Evolutionary conservation across 2,113 vertebrate genomes (phyloP).

Genomic region (Ochotona princeps): DNA sequence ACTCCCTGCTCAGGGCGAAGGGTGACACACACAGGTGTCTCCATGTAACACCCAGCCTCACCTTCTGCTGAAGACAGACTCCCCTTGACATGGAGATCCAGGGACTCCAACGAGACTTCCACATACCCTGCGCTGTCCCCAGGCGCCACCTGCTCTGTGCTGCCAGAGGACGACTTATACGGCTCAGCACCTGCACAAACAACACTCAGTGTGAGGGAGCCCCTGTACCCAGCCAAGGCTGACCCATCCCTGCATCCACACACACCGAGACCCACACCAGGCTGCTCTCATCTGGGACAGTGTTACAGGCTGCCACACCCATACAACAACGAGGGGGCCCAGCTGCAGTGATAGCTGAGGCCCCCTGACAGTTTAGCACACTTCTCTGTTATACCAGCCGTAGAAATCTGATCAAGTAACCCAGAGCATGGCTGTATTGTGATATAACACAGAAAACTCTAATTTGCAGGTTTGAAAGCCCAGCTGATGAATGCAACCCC

Average conservation of each 20-base stretch:
- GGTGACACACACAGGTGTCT: no score
- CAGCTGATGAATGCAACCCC: neutral
- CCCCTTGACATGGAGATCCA: conserved; percentile 93
- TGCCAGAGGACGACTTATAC: conserved; percentile 84
- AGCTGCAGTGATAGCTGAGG: no score
- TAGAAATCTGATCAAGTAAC: neutral
- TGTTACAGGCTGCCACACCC: no score
- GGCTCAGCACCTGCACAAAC: conserved; percentile 82
- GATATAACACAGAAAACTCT: neutral
- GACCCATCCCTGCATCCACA: neutral
- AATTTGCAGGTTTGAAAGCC: neutral
- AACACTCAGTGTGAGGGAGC: neutral
- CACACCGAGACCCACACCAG: neutral
- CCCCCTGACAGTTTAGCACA: no score
- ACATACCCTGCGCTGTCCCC: conserved; percentile 91
- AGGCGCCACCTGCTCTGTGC: conserved; percentile 77
- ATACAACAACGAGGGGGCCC: no score
- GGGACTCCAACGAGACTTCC: conserved; percentile 93
- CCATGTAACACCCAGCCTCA: conserved; percentile 75
- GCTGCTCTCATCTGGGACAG: no score
- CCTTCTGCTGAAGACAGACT: conserved; percentile 91
- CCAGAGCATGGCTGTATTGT: neutral
- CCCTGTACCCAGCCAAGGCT: neutral
- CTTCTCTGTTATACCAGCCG: neutral
- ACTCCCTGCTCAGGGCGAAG: neutral